Conservation (phyloP, 2,113 vertebrate species). For the Python bivittatus region DNA sequence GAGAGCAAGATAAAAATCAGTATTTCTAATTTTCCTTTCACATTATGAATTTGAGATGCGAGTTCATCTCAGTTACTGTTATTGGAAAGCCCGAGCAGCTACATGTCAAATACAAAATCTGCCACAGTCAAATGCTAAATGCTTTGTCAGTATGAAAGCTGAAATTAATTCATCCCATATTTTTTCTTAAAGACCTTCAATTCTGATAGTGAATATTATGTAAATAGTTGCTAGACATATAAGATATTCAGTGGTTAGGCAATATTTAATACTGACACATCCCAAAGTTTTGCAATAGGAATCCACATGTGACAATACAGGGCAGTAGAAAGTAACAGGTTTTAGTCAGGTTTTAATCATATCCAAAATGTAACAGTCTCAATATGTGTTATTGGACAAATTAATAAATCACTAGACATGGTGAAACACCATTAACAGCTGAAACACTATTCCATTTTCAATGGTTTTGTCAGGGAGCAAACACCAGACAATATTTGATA, state of each 20-base stretch:
- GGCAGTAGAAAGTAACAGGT: neutral
- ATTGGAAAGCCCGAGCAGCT: neutral
- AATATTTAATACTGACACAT: neutral
- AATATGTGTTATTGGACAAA: neutral
- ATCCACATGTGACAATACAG: neutral
- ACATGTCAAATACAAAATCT: neutral
- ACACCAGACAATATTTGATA: neutral
- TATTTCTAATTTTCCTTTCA: neutral
- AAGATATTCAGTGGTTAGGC: neutral
- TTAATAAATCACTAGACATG: neutral
- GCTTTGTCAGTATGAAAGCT: neutral
- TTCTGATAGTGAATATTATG: neutral
- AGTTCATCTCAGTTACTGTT: neutral
- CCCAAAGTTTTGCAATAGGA: neutral
- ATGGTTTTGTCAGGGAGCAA: neutral
- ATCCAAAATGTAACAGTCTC: neutral
- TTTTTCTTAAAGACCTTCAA: neutral
- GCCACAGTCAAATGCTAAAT: neutral
- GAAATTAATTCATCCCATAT: neutral
- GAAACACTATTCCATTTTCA: neutral
- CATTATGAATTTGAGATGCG: neutral
- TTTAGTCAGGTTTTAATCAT: neutral
- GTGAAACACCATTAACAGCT: neutral
- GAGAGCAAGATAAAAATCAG: neutral
- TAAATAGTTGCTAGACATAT: neutral